Base-by-base conservation (phyloP, 2,113 vertebrate genomes). In the Petrocephalus zakoni region DNA sequence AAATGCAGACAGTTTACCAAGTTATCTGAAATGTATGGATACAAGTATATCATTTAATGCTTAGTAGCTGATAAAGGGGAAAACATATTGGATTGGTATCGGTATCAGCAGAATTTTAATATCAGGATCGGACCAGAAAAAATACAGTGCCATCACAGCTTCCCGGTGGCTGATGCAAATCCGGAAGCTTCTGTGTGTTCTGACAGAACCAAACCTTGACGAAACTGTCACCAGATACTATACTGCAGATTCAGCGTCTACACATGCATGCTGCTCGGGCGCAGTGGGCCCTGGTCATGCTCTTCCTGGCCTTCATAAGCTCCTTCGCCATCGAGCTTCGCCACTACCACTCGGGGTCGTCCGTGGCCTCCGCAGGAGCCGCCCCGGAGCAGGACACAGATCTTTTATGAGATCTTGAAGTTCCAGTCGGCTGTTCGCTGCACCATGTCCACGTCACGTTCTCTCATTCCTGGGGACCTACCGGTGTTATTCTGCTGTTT, bases 271-370 rank as follows among this genome's bases (percentile, higher is more conserved):
- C 96, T 0, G 96, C 97, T 46, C 94, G 95, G 82, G 94, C 96
- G 29, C 97, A 99, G 93, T 99, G 97, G 98, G 95, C 95, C 2
- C 94, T 97, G 85, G 96, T 97, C 89, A 98, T 97, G 97, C 96
- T 97, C 92, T 96, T 98, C 91, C 92, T 98, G 90, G 91, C 93
- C 22, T 99, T 96, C 93, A 93, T 98, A 0, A 92, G 95, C 90
- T 97, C 97, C 0, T 97, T 98, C 0, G 96, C 95, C 1, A 92
- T 97, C 25, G 97, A 99, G 91, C 98, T 99, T 92, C 96, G 97
- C 84, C 96, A 97, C 94, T 96, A 94, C 92, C 95, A 93, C 91
- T 98, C 98, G 92, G 95, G 92, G 95, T 97, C 0, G 75, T 95
- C 88, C 97, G 96, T 86, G 95, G 92, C 0, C 97, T 97, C 83